Base-by-base conservation (phyloP, 1,140 invertebrate species). In the silkworm (Bombyx mori) region DNA sequence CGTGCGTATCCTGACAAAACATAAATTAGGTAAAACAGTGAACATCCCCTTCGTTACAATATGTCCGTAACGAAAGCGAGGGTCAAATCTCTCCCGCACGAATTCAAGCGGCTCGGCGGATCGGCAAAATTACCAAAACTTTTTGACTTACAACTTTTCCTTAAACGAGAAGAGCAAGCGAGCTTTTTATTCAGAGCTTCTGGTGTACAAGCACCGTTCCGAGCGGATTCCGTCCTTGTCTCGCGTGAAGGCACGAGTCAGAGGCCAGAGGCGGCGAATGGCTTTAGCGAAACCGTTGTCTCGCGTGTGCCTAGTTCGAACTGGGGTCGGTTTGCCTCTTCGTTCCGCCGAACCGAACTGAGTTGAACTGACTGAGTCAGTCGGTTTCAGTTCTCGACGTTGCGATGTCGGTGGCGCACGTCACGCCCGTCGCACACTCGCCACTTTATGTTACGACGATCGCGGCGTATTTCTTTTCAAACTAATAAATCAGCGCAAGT, bases 11-110 rank as follows among this genome's bases (percentile, higher is more conserved):
- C 76, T 71, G 77, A 82, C 78, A 74, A 79, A 82, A 83, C 83
- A 87, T 87, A 87, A 87, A 85, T 87, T 84, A 85, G 71, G 75
- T 76, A 75, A 85, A 87, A 82, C 81, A 79, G 73, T 79, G 72
- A 83, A 70, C 73, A 84, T 84, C 81, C 80, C 82, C 84, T 77
- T 81, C 71, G 71, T 77, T 82, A 83, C 82, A 85, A 79, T 85
- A 87, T 85, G 82, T 82, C 79, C 70, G 74, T 77, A 82, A 78
- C 71, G 74, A 77, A 70, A 71, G 54, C 64, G 79, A 75, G 80
- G 84, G 80, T 83, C 81, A 74, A 77, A 74, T 76, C 77, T 77
- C 83, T 80, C 77, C 75, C 61, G 66, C 65, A 74, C 66, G 65
- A 73, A 75, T 75, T 71, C 68, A 71, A 79, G 66, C 69, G 67